Evolutionary conservation across 2,113 vertebrate species (phyloP).

Genomic region (Myotis lucifugus): DNA sequence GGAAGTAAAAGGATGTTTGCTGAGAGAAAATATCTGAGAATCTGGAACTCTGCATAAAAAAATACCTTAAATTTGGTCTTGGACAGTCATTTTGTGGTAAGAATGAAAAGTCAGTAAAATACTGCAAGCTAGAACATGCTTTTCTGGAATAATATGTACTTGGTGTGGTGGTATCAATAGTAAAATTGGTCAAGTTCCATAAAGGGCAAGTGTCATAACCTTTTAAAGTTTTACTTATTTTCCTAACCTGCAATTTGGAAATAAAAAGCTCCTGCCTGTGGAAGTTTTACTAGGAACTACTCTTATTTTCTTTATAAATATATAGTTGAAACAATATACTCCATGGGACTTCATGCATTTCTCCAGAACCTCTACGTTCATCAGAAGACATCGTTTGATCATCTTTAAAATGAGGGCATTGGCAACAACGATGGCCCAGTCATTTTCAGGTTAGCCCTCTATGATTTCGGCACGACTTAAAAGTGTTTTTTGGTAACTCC

Average conservation of each 20-base stretch:
- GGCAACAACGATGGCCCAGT: neutral
- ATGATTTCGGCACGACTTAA: no score
- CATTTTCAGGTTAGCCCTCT: neutral
- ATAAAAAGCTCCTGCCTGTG: neutral
- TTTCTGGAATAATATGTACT: neutral
- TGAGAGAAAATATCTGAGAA: neutral
- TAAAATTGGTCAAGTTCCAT: rapidly evolving
- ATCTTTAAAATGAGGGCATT: neutral
- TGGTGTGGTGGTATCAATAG: rapidly evolving
- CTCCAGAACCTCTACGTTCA: neutral
- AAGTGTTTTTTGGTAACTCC: neutral
- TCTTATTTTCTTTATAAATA: neutral
- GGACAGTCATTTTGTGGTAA: neutral
- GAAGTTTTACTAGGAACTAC: neutral
- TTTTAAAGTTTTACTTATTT: neutral
- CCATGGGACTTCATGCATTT: neutral
- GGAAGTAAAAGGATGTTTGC: neutral
- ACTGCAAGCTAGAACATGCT: neutral
- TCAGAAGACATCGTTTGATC: neutral
- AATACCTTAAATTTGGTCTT: neutral
- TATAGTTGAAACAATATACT: rapidly evolving
- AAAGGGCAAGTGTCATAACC: rapidly evolving
- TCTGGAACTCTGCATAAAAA: neutral
- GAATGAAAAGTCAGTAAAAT: neutral
- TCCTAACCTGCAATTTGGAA: no score